Percentiles rank a stretch among this genome's conserved stretches.
phyloP scores from a whole-genome alignment of 2,888 invertebrate genomes.

The Drosophila austrosaltans region DNA sequence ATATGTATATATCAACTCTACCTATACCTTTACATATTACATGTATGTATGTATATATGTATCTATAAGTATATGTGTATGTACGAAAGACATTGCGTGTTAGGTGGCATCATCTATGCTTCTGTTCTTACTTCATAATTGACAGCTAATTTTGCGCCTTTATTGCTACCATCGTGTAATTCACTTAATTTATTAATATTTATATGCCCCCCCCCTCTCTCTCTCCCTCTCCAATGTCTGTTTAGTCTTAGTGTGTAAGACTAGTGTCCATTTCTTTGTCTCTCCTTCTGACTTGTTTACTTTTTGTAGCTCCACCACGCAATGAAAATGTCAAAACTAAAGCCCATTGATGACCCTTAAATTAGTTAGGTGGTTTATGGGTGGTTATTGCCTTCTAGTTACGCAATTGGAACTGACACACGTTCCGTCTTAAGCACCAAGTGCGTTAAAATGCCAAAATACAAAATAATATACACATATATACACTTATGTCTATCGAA shows the following conservation, averaged over 20 bases:
- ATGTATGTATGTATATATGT: slow-evolving; percentile 1
- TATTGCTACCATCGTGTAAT: slow-evolving; percentile 58
- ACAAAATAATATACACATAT: neutral
- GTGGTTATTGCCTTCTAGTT: neutral
- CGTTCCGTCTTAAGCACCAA: neutral
- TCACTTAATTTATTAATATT: slow-evolving; percentile 68
- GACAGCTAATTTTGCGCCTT: slow-evolving; percentile 73
- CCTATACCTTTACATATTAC: slow-evolving; percentile 20
- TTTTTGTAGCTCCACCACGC: slow-evolving; percentile 11
- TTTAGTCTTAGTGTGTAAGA: slow-evolving; percentile 1
- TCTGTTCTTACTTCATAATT: slow-evolving; percentile 67
- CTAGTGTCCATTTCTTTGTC: neutral
- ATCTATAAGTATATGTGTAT: neutral
- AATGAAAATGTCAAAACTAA: slow-evolving; percentile 17
- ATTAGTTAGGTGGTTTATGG: slow-evolving; percentile 1
- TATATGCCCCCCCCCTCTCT: slow-evolving; percentile 33
- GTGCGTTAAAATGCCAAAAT: slow-evolving; percentile 5
- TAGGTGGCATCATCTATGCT: slow-evolving; percentile 26
- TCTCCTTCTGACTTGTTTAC: slow-evolving; percentile 11
- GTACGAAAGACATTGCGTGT: slow-evolving; percentile 55
- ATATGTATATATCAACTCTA: slow-evolving; percentile 22
- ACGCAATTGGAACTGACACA: neutral
- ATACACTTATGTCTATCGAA: neutral
- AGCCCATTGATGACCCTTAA: slow-evolving; percentile 10
- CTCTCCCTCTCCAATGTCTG: slow-evolving; percentile 3